Conservation (phyloP, 2,888 invertebrate species). For the Chirona hameri region DNA sequence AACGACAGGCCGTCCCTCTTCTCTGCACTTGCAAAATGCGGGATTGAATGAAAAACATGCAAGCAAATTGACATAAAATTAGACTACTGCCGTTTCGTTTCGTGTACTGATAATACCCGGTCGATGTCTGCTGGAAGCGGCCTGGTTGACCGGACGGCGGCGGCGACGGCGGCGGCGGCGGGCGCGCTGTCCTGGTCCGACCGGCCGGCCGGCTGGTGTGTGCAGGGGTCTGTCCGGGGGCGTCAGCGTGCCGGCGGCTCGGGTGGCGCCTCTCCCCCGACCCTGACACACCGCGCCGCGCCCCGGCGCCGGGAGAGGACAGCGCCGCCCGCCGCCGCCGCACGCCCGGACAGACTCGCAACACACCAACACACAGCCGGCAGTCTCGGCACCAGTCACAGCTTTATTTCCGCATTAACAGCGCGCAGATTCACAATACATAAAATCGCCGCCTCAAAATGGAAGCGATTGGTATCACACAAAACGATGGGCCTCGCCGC, state of each 20-base stretch:
- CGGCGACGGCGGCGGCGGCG: not conserved
- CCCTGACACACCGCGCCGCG: not conserved
- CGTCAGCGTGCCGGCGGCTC: not conserved
- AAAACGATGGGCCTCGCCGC: not conserved
- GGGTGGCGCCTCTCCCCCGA: slow-evolving; percentile 13
- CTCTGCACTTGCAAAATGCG: too few relatives aligned
- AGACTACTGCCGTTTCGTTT: too few relatives aligned
- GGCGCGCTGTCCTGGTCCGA: not conserved
- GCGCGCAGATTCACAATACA: not conserved
- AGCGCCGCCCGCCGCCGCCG: not conserved
- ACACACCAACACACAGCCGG: not conserved
- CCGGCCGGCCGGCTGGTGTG: slow-evolving; percentile 8
- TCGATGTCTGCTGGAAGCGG: too few relatives aligned
- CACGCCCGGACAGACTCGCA: not conserved
- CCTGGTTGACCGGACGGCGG: too few relatives aligned
- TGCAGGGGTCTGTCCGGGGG: not conserved
- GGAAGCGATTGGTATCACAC: slow-evolving; percentile 7
- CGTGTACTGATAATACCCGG: too few relatives aligned
- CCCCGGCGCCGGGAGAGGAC: not conserved
- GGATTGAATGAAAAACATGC: too few relatives aligned
- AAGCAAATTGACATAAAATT: too few relatives aligned
- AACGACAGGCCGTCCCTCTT: too few relatives aligned
- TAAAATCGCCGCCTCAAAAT: not conserved
- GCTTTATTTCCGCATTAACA: slow-evolving; percentile 1
- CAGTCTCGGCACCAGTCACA: not conserved